These are phyloP conservation scores for Dryobota labecula DNA, from an alignment of 2,888 invertebrate genomes.

Conservation along the genomic window DNA sequence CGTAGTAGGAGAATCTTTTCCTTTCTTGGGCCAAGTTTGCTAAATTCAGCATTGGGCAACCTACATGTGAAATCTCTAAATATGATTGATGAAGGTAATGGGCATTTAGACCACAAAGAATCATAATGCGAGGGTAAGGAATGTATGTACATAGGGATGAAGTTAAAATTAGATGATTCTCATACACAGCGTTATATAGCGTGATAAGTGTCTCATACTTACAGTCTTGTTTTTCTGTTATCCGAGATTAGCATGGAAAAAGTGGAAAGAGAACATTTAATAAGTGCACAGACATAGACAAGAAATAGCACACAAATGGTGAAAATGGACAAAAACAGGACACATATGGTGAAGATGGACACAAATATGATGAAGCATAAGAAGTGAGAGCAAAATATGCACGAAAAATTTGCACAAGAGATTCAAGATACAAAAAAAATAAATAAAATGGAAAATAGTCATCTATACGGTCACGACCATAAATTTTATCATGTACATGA, in stretches of 20 bases:
- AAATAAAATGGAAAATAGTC: background rate
- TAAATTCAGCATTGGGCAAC: background rate
- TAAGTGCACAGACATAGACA: conserved; percentile 52
- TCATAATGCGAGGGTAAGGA: background rate
- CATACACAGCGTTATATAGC: conserved; percentile 21
- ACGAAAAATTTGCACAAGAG: background rate
- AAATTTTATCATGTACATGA: background rate
- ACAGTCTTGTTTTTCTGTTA: conserved; percentile 67
- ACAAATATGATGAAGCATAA: conserved; percentile 17
- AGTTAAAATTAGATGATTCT: conserved; percentile 24
- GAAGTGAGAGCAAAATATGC: background rate
- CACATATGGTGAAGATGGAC: conserved; percentile 18
- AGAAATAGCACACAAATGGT: conserved; percentile 36
- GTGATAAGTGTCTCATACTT: conserved; percentile 49
- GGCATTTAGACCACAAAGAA: background rate
- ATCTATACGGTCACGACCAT: too few relatives aligned
- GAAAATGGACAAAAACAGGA: conserved; percentile 34
- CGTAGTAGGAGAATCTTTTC: background rate
- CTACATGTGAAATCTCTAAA: background rate
- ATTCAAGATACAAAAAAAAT: background rate
- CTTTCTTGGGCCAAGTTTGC: background rate
- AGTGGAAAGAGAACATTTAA: conserved; percentile 57
- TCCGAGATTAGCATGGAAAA: conserved; percentile 65
- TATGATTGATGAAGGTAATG: background rate
- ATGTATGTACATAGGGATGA: background rate